Percentiles rank a stretch among this genome's conserved stretches.
phyloP scores from a whole-genome alignment of 2,888 invertebrate species.

The Rotaria socialis region DNA sequence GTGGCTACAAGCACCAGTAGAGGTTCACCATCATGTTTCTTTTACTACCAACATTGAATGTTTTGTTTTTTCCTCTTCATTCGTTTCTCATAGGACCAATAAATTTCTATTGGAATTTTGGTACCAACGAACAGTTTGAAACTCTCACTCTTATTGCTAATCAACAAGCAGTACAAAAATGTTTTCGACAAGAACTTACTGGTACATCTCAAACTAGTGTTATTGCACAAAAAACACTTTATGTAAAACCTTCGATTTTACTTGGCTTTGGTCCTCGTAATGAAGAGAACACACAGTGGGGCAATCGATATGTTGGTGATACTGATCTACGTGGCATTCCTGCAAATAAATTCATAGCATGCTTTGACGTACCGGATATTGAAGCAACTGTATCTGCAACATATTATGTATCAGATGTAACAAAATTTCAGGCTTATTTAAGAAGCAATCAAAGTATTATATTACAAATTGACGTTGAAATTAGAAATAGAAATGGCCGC shows the following conservation, averaged over 20 bases:
- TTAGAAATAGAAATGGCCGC: not conserved
- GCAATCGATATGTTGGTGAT: not conserved
- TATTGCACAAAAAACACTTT: not conserved
- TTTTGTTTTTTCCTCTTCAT: too few species aligned
- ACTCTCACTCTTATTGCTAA: not conserved
- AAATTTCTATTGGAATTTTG: not conserved
- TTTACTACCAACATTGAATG: not conserved
- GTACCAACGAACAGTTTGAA: not conserved
- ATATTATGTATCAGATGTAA: not conserved
- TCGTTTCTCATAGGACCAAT: not conserved
- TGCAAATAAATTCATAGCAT: not conserved
- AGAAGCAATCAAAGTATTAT: not conserved
- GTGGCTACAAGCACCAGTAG: not conserved
- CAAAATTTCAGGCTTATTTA: not conserved
- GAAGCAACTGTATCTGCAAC: not conserved
- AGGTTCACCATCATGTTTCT: not conserved
- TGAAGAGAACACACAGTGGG: not conserved
- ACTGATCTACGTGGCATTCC: slow-evolving; percentile 19
- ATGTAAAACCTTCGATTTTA: not conserved
- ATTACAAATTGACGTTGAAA: not conserved
- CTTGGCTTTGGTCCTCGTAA: not conserved
- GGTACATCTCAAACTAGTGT: not conserved
- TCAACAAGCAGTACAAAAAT: not conserved
- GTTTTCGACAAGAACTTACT: not conserved
- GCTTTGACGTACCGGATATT: not conserved